A percentile compares a stretch with the other conserved stretches of the same genome.
Conservation (phyloP, 2,797 vertebrate genomes). For the Nyctibius grandis region DNA sequence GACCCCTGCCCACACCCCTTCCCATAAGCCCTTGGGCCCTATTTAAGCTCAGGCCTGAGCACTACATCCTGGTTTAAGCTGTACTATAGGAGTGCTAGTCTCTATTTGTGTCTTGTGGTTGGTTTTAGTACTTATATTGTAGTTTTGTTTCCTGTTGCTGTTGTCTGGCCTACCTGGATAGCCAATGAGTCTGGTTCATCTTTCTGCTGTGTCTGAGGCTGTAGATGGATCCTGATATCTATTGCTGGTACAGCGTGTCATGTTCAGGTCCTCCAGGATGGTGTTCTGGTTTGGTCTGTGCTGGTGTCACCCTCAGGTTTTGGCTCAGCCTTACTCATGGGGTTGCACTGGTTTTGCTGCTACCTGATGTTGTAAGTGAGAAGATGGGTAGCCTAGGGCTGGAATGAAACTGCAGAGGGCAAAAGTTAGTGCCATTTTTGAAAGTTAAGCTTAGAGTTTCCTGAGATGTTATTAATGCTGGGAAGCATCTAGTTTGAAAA, state of each 20-base stretch:
- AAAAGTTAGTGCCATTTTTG: accelerated
- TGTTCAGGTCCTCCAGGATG: accelerated
- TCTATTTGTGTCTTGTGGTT: accelerated
- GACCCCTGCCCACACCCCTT: background rate
- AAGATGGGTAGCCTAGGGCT: accelerated
- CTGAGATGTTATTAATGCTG: accelerated
- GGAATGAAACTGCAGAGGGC: accelerated
- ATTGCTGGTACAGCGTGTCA: accelerated
- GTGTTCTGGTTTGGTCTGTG: accelerated
- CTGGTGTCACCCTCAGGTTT: accelerated
- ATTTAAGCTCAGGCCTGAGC: background rate
- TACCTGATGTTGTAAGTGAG: accelerated
- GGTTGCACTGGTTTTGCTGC: accelerated
- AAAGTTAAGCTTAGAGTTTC: background rate
- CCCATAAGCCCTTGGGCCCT: background rate
- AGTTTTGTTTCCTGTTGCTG: accelerated
- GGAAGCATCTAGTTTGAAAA: background rate
- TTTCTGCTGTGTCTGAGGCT: accelerated
- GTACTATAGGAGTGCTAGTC: accelerated
- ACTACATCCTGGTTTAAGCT: accelerated
- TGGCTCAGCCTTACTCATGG: accelerated
- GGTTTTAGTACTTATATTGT: accelerated
- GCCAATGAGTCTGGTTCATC: accelerated
- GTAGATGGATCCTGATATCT: accelerated
- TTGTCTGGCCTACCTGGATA: accelerated